Evolutionary conservation across 2,888 invertebrate genomes (phyloP), one percentile per base, ranked within the genome.

Genomic region (Pristionchus fissidentatus): DNA sequence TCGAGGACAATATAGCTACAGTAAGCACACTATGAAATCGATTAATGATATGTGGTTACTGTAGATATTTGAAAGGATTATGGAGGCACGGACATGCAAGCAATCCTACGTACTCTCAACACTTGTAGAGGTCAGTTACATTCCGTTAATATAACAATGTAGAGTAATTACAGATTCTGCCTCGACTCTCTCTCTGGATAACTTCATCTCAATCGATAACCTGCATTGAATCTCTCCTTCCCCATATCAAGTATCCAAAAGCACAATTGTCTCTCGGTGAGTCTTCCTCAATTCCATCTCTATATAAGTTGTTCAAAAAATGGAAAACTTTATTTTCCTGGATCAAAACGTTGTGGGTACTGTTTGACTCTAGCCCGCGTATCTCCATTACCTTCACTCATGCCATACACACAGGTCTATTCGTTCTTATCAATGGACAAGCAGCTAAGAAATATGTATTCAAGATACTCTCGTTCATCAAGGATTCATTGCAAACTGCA

Each of bases 1-100:
- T 98, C 85, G 94, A 94, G 81, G 96, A 96, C 83, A 95, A 97
- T 55, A 96, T 96, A 93, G 95, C 95, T 87, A 95, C 95, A 89
- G 93, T 94, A 19, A 32, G 84, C 38, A 10, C 87, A 96, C 96
- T 92, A 22, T 57, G 15, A n/a, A 8, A 57, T 57, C n/a, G 10
- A n/a, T 22, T 10, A 57, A 57, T 57, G 15, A 26, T 3, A 22
- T 10, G 75, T 26, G 15, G 13, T 3, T 13, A 80, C 22, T 32
- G 41, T 38, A 80, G 55, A 81, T 46, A 26, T 43, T 60, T 8
- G 41, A 55, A 43, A 66, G 38, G 38, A 38, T 22, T 3, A 55
- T 52, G 52, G 52, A 66, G 19, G 38, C 35, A 38, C 66, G 66
- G 3, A 1, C 66, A 0, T 66, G 35, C 1, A 62, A 62, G 26